Conservation (phyloP, 2,113 vertebrate genomes). For the Diadophis punctatus region DNA sequence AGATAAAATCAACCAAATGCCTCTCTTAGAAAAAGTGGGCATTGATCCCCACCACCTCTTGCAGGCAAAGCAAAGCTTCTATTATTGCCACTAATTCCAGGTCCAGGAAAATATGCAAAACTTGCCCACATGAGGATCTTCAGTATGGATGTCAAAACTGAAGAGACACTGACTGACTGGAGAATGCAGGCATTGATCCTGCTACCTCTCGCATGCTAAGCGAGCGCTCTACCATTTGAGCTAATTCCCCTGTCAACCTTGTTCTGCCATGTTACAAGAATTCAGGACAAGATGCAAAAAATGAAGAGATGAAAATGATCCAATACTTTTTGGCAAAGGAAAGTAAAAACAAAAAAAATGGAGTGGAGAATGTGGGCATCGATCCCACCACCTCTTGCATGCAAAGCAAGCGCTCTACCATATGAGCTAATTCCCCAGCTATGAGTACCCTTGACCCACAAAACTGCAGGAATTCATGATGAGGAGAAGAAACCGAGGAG, state of each 20-base stretch:
- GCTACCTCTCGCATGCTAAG: slow-evolving; percentile 81
- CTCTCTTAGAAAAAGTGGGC: too few species aligned
- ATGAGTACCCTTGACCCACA: background rate
- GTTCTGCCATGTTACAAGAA: background rate
- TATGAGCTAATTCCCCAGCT: background rate
- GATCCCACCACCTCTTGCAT: background rate
- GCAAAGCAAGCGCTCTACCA: background rate
- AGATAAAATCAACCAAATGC: background rate
- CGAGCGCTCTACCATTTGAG: slow-evolving; percentile 75
- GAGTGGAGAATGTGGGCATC: background rate
- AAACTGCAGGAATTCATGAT: background rate
- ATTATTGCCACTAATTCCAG: background rate
- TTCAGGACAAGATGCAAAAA: too few species aligned
- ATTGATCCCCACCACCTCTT: too few species aligned
- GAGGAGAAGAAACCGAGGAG: rapidly evolving
- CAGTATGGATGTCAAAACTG: background rate
- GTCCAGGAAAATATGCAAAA: background rate
- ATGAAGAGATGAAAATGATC: too few species aligned
- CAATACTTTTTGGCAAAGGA: too few species aligned
- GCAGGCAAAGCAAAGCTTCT: background rate
- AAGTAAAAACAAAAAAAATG: background rate
- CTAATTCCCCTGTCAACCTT: slow-evolving; percentile 42
- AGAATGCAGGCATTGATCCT: slow-evolving; percentile 67
- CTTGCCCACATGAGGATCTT: background rate
- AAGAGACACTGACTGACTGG: background rate